Base-by-base conservation (phyloP, 2,113 vertebrate species). In the Epinephelus moara region DNA sequence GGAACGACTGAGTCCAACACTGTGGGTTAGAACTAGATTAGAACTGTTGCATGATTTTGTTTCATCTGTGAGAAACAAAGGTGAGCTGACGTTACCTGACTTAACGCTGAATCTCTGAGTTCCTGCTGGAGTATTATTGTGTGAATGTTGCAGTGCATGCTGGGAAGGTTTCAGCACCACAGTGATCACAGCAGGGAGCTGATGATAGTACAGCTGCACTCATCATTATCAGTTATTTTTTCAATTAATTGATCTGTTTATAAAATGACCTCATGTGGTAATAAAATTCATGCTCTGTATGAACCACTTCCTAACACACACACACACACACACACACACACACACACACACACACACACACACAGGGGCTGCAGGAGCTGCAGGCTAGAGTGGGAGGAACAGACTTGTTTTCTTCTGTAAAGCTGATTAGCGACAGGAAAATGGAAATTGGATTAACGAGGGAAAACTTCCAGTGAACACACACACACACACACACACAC, bases 391-490 rank as follows among this genome's bases (percentile, higher is more conserved):
- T 61, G 75, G 76, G 77, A 84, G 77, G 74, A 86, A 68, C 57
- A 61, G n/a, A 61, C 75, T 66, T 76, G 82, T 82, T 90, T 77
- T 52, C 71, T 76, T 66, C 80, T 87, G 68, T 74, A 77, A 80
- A 80, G 76, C 75, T 75, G 80, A 90, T 87, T 83, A 90, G 69
- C 6, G 33, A 87, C 82, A 82, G 63, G 79, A 80, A 85, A 82
- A 74, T 76, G 70, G 61, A 86, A 89, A 89, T 85, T 80, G 71
- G 82, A 85, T 83, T 87, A 87, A 87, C 81, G 3, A 78, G 30
- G 62, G 57, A 56, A 59, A 83, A 62, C 33, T 60, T 63, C 30
- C 75, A 68, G 33, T 33, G 60, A 57, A 52, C 30, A 33, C 15
- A 64, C 47, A 59, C 49, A 59, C 23, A 57, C 55, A 25, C 56